A percentile compares a stretch with the other conserved stretches of the same genome.
Evolutionary conservation across 2,113 vertebrate genomes (phyloP).

Genomic region (Crotophaga sulcirostris): DNA sequence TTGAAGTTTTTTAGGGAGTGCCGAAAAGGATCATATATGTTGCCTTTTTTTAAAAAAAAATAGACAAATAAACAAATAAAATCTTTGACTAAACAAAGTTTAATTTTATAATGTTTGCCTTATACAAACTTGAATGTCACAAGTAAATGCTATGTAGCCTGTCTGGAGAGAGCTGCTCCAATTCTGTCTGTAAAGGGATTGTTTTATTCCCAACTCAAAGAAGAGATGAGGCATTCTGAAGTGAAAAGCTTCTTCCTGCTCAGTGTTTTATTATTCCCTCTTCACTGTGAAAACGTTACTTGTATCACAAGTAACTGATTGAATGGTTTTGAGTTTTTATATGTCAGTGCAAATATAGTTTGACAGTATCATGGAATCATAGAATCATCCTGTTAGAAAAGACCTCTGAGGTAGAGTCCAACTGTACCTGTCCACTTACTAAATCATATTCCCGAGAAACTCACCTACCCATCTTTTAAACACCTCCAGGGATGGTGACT

Average conservation of each 20-base stretch:
- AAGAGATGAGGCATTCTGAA: conserved; percentile 5
- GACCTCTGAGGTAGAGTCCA: no score
- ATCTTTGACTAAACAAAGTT: not conserved
- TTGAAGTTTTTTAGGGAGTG: not conserved
- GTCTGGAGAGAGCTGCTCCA: not conserved
- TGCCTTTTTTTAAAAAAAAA: not conserved
- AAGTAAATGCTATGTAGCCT: not conserved
- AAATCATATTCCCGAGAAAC: no score
- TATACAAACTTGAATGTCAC: not conserved
- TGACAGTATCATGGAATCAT: no score
- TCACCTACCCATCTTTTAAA: no score
- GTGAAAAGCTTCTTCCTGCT: not conserved
- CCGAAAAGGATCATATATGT: not conserved
- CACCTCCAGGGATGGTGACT: no score
- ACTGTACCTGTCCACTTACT: no score
- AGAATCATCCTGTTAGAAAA: no score
- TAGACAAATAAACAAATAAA: no score
- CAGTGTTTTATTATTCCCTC: not conserved
- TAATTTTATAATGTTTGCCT: no score
- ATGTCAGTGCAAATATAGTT: not conserved
- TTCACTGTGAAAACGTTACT: conserved; percentile 2
- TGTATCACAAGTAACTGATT: not conserved
- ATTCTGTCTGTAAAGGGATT: not conserved
- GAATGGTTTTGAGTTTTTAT: not conserved
- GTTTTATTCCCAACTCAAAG: conserved; percentile 5